phyloP scores from a whole-genome alignment of 1,140 invertebrate species.

The Hylaeus volcanicus region DNA sequence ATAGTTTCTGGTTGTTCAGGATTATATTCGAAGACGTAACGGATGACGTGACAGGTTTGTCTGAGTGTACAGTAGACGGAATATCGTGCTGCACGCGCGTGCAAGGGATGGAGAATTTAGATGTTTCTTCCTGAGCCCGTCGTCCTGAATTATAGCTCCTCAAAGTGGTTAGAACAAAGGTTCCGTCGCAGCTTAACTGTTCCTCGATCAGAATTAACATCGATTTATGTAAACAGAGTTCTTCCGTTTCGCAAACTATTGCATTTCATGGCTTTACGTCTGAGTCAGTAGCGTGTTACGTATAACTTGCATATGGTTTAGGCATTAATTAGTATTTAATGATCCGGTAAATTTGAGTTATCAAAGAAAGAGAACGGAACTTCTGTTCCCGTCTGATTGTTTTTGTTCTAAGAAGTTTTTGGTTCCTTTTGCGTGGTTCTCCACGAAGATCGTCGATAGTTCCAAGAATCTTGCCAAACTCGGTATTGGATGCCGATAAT shows the following conservation, averaged over 20 bases:
- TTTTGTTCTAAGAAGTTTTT: background rate
- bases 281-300: no score
- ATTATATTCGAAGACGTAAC: slow-evolving; percentile 28
- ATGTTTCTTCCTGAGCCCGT: background rate
- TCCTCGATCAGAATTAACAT: no score
- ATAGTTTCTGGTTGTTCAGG: slow-evolving; percentile 8
- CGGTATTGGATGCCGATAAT: background rate
- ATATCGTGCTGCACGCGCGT: background rate
- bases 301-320: no score
- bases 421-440: background rate
- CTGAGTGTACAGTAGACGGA: no score
- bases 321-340: background rate
- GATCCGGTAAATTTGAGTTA: background rate
- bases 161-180: no score
- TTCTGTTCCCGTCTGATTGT: background rate
- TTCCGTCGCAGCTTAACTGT: no score
- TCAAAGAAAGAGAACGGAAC: background rate
- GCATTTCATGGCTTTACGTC: no score
- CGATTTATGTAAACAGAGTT: no score
- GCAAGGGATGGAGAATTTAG: background rate
- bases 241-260: no score
- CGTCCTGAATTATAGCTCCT: no score
- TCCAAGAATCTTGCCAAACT: background rate
- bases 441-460: slow-evolving; percentile 2
- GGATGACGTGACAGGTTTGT: slow-evolving; percentile 5